Base-by-base conservation (phyloP, 2,888 invertebrate genomes). In the Vanessa cardui region DNA sequence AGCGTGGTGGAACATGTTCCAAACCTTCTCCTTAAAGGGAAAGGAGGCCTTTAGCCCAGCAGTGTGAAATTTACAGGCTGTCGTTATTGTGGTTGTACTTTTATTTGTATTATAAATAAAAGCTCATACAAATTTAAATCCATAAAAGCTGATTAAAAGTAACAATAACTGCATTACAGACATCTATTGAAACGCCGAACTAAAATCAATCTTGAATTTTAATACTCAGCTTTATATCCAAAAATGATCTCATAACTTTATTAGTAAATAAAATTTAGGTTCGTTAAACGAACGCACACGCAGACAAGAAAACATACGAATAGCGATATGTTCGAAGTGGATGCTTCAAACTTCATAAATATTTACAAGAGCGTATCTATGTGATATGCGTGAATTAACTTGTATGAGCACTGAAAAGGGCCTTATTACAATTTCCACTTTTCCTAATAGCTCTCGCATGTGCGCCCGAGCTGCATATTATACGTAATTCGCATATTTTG, bases 401-500 rank as follows among this genome's bases (percentile, higher is more conserved):
- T 75, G 72, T 76, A 77, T 74, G 76, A 77, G 71, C 73, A 69
- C 72, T 74, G 72, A 76, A 74, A 73, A 77, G 72, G 73, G 78
- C 79, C 83, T 82, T 83, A 82, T 81, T 65, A 81, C 81, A 81
- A 79, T 78, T 84, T 80, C 81, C 86, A 86, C 86, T 87, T 81
- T 78, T 80, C 79, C 78, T 82, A 85, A 86, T 83, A 84, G 82
- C 80, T 78, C 78, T 72, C 70, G 73, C 83, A 82, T 77, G 83
- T 82, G 83, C 76, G 81, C 77, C 79, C 80, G 70, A 64, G 73
- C 73, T 81, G 80, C 83, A 84, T 78, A 78, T 79, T 79, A 82
- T 78, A 80, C 77, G 79, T 83, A 83, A 84, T 86, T 85, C 83
- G 80, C 86, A 86, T 86, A 84, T 83, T 85, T 80, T 76, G 76